Percentiles rank a stretch among this genome's conserved stretches.
Conservation (phyloP, 1,140 invertebrate genomes). For the Drosophila nigromelanica region DNA sequence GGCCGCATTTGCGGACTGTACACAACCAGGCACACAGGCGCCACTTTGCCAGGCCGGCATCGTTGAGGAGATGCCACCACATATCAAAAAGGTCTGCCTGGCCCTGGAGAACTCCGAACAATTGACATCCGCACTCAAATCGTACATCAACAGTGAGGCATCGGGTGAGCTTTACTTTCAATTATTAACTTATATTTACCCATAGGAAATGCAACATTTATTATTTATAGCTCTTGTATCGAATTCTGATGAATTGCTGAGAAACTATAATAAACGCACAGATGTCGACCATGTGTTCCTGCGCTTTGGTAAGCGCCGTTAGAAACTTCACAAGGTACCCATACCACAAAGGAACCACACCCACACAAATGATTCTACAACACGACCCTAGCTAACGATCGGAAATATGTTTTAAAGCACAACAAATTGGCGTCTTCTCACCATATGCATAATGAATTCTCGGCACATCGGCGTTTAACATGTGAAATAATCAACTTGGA, state of each 20-base stretch:
- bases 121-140: slow-evolving; percentile 70
- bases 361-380: slow-evolving; percentile 3
- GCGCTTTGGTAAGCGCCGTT: slow-evolving; percentile 88
- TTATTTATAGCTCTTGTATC: slow-evolving; percentile 66
- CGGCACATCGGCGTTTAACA: slow-evolving; percentile 32
- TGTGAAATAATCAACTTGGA: slow-evolving; percentile 59
- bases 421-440: slow-evolving; percentile 54
- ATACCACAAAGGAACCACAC: neutral
- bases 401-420: slow-evolving; percentile 9
- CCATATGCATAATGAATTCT: slow-evolving; percentile 48
- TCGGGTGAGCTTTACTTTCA: slow-evolving; percentile 56
- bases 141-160: slow-evolving; percentile 82
- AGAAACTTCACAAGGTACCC: slow-evolving; percentile 9
- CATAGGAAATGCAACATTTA: neutral
- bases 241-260: slow-evolving; percentile 71
- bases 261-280: slow-evolving; percentile 87
- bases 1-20: slow-evolving; percentile 37
- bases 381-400: slow-evolving; percentile 27
- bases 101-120: slow-evolving; percentile 82
- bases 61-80: slow-evolving; percentile 78
- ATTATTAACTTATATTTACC: neutral
- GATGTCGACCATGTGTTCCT: slow-evolving; percentile 91
- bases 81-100: slow-evolving; percentile 80
- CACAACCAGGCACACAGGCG: slow-evolving; percentile 47
- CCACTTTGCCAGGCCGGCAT: slow-evolving; percentile 76